A percentile compares a stretch with the other conserved stretches of the same genome.
Evolutionary conservation across 2,113 vertebrate species (phyloP).

Genomic region (Toxotes jaculatrix): DNA sequence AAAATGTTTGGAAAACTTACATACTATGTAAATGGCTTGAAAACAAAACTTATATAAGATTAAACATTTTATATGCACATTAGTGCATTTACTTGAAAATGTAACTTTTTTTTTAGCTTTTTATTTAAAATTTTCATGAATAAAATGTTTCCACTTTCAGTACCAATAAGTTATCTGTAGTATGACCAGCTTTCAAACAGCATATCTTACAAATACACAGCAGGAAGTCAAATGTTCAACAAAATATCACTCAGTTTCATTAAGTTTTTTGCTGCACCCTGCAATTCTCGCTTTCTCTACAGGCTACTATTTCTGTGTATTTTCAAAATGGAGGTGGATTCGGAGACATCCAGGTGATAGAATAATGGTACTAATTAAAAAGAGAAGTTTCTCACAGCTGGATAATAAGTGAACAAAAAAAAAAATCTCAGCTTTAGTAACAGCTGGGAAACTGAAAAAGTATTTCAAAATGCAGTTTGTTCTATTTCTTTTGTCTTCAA

Average conservation of each 20-base stretch:
- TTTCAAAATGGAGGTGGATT: neutral
- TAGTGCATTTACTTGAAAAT: neutral
- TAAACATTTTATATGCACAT: neutral
- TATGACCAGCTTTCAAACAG: neutral
- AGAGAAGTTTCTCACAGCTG: slow-evolving; percentile 8
- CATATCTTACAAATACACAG: neutral
- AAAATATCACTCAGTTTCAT: neutral
- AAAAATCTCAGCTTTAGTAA: neutral
- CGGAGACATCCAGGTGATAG: neutral
- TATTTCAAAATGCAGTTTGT: neutral
- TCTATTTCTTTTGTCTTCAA: neutral
- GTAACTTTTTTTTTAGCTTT: neutral
- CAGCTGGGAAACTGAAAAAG: neutral
- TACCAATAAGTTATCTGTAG: neutral
- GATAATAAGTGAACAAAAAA: neutral
- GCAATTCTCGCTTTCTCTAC: neutral
- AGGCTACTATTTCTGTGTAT: neutral
- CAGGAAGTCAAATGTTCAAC: neutral
- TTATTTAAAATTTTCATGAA: too few species aligned
- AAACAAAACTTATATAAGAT: neutral
- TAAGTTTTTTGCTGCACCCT: neutral
- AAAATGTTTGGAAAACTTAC: too few species aligned
- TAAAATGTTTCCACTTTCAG: too few species aligned
- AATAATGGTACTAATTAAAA: slow-evolving; percentile 8
- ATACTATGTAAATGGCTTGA: neutral